Conservation (phyloP, 2,888 invertebrate species). For the Celastrina argiolus region DNA sequence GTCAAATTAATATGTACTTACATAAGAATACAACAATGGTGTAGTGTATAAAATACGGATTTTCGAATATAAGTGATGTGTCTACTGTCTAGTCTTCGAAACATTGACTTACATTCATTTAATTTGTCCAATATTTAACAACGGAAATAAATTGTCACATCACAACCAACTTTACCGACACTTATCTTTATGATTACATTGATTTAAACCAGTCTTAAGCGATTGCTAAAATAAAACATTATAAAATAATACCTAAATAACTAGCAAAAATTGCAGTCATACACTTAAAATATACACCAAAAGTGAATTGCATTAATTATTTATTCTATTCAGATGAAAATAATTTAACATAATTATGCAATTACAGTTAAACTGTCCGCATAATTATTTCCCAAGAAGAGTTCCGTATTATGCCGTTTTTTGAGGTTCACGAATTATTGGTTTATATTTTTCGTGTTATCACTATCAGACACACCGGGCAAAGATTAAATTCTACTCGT, state of each 20-base stretch:
- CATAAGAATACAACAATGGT: constrained; percentile 1
- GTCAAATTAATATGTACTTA: no score
- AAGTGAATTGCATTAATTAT: not conserved
- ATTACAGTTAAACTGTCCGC: not conserved
- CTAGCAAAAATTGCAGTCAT: constrained; percentile 6
- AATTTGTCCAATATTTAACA: constrained; percentile 10
- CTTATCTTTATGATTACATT: constrained; percentile 12
- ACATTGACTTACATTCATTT: not conserved
- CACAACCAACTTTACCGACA: constrained; percentile 17
- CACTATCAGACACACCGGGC: not conserved
- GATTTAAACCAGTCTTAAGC: constrained; percentile 15
- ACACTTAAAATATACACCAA: not conserved
- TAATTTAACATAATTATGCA: not conserved
- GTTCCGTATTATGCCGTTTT: not conserved
- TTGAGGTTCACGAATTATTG: not conserved
- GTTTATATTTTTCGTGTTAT: not conserved
- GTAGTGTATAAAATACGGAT: constrained; percentile 5
- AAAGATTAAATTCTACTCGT: no score
- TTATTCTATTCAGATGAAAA: not conserved
- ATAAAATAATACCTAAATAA: not conserved
- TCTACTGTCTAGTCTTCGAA: constrained; percentile 12
- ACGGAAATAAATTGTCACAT: not conserved
- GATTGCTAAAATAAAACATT: not conserved
- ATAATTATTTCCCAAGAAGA: not conserved
- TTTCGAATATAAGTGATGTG: constrained; percentile 15